Evolutionary conservation across 2,888 invertebrate genomes (phyloP).

Genomic region (Oxystoma pomonae): DNA sequence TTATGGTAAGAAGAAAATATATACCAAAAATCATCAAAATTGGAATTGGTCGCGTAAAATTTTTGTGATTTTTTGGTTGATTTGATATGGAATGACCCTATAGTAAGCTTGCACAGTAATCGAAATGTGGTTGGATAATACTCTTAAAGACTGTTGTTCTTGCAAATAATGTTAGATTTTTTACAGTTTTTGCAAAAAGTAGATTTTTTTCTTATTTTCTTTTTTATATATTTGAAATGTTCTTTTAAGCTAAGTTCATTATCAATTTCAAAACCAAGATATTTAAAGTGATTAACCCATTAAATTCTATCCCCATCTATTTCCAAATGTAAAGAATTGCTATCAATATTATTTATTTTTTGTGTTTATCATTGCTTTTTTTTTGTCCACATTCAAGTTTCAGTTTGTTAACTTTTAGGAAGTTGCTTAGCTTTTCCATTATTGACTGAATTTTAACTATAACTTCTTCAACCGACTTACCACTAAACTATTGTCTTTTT

Average conservation of each 20-base stretch:
- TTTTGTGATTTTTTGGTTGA: no score
- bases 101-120: no score
- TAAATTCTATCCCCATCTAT: neutral
- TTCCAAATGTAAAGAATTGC: neutral
- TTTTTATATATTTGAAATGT: neutral
- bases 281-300: neutral
- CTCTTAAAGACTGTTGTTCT: no score
- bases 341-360: slow-evolving; percentile 7
- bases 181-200: no score
- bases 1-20: no score
- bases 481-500: neutral
- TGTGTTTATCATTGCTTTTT: neutral
- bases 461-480: neutral
- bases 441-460: neutral
- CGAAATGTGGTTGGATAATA: no score
- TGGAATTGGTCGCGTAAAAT: no score
- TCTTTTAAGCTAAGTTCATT: no score
- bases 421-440: neutral
- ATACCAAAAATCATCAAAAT: no score
- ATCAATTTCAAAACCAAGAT: neutral
- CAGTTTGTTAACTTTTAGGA: neutral
- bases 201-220: neutral
- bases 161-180: no score
- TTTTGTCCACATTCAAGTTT: neutral
- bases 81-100: no score